Evolutionary conservation across 2,113 vertebrate genomes (phyloP).

Genomic region (Lonchura striata): DNA sequence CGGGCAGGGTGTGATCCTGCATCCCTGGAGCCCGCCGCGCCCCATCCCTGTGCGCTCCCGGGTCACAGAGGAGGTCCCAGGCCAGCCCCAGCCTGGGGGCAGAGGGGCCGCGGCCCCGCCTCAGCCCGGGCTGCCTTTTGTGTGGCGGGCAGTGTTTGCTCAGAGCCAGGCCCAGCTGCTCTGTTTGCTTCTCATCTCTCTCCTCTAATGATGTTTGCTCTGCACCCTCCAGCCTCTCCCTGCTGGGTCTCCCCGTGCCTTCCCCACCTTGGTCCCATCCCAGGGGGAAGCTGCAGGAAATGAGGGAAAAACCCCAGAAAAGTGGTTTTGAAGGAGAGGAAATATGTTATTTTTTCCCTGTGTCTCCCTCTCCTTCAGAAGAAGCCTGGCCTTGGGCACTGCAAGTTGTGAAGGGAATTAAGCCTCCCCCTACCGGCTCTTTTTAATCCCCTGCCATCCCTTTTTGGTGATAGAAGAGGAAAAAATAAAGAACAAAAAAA

Average conservation of each 20-base stretch:
- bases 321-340: not conserved
- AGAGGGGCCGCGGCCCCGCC: not conserved
- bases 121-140: not conserved
- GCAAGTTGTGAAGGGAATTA: not conserved
- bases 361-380: not conserved
- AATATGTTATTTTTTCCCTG: not conserved
- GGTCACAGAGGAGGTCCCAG: not conserved
- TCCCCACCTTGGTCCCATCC: not conserved
- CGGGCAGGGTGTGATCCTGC: fast-evolving
- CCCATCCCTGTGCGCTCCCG: fast-evolving
- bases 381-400: not conserved
- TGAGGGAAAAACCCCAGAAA: not conserved
- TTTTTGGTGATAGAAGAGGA: not conserved
- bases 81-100: fast-evolving
- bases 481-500: not conserved
- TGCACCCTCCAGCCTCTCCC: not conserved
- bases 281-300: fast-evolving
- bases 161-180: slow-evolving; percentile 54
- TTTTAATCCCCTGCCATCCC: not conserved
- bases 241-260: not conserved
- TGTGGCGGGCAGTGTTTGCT: slow-evolving; percentile 37
- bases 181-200: slow-evolving; percentile 70
- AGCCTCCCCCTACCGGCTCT: not conserved
- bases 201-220: slow-evolving; percentile 69
- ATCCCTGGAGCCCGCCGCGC: not conserved